Conservation (phyloP, 2,797 vertebrate species). For the Helicolenus hilgendorfi region DNA sequence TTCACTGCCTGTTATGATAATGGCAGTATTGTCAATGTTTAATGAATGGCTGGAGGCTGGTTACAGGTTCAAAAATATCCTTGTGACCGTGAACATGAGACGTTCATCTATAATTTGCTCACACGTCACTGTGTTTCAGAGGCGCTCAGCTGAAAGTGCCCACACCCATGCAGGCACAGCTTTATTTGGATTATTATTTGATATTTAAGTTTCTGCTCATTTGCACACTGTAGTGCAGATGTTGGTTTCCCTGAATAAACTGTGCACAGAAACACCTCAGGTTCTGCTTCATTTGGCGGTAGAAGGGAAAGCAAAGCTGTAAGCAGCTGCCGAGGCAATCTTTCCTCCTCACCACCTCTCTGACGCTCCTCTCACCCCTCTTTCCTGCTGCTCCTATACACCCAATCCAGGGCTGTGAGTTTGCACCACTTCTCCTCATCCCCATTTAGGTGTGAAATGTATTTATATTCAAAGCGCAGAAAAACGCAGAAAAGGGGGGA, state of each 20-base stretch:
- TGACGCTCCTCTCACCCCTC: slow-evolving; percentile 45
- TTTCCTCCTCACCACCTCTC: slow-evolving; percentile 54
- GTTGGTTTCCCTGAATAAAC: slow-evolving; percentile 64
- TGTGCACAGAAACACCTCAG: slow-evolving; percentile 34
- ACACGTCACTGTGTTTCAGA: slow-evolving; percentile 46
- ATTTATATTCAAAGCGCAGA: slow-evolving; percentile 79
- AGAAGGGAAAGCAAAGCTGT: slow-evolving; percentile 40
- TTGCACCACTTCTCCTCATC: slow-evolving; percentile 73
- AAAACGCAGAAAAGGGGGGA: slow-evolving; percentile 12
- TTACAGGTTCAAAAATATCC: slow-evolving; percentile 71
- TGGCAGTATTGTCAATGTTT: slow-evolving; percentile 79
- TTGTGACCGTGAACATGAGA: slow-evolving; percentile 64
- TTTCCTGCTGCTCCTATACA: slow-evolving; percentile 37
- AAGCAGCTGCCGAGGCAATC: slow-evolving; percentile 51
- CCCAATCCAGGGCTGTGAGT: slow-evolving; percentile 51
- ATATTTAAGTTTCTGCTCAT: slow-evolving; percentile 40
- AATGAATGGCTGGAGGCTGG: slow-evolving; percentile 77
- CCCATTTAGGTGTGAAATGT: slow-evolving; percentile 83
- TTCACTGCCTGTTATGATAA: slow-evolving; percentile 73
- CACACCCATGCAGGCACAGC: slow-evolving; percentile 19
- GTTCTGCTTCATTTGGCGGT: slow-evolving; percentile 60
- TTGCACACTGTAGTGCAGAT: slow-evolving; percentile 55
- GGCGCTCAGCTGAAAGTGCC: slow-evolving; percentile 26
- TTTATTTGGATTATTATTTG: slow-evolving; percentile 26
- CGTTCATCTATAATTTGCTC: slow-evolving; percentile 76